Conservation (phyloP, 30 jellyfish, hydroid and myxozoan species). For the Aurelia aurita complex sp. Pacific region DNA sequence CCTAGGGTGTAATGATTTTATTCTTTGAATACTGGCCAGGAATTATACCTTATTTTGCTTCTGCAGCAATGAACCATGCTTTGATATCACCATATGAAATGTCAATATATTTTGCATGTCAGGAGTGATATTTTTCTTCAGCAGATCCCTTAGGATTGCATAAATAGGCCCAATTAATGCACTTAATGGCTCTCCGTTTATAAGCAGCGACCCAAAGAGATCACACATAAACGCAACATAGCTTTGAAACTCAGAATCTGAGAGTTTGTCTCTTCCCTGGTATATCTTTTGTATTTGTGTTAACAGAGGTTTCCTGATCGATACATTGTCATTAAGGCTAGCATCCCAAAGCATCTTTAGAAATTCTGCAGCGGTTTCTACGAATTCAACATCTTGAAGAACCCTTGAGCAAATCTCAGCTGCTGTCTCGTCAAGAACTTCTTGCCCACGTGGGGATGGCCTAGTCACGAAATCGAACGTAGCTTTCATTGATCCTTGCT, state of each 20-base stretch:
- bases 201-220: conserved; percentile 42
- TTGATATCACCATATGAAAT: conserved; percentile 24
- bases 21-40: no score
- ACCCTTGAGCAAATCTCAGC: conserved; percentile 10
- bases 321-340: conserved; percentile 3
- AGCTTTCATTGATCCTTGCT: conserved; percentile 6
- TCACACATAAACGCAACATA: conserved; percentile 68
- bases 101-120: conserved; percentile 23
- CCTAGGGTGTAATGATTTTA: no score
- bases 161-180: conserved; percentile 72
- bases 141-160: conserved; percentile 51
- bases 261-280: conserved; percentile 37
- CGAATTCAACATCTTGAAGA: conserved; percentile 43
- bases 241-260: conserved; percentile 31
- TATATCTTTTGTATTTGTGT: conserved; percentile 51
- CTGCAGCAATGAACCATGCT: conserved; percentile 45
- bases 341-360: conserved; percentile 41
- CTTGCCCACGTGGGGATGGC: conserved; percentile 5
- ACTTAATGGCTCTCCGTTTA: conserved; percentile 35
- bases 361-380: conserved; percentile 28
- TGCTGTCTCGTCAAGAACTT: conserved; percentile 16
- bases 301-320: conserved; percentile 50
- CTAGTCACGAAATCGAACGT: conserved; percentile 26
- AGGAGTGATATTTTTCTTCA: conserved; percentile 7
- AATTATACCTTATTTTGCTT: conserved; percentile 25